A percentile compares a stretch with the other conserved stretches of the same genome.
Conservation (phyloP, 2,113 vertebrate genomes). For the Pleuronectes platessa region DNA sequence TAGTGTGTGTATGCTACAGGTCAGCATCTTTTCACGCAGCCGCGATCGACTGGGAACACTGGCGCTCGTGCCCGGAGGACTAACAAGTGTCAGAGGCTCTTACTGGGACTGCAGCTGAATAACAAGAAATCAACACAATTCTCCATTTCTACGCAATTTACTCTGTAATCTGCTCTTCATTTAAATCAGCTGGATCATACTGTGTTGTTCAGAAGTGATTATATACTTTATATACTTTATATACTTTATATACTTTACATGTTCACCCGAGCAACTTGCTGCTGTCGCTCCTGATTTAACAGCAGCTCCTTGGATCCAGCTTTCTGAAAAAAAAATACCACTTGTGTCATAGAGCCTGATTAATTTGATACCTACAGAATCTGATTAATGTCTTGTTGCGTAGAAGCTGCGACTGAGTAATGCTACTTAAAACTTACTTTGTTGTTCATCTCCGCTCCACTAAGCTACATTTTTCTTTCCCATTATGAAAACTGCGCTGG, state of each 20-base stretch:
- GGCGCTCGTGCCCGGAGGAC: constrained; percentile 33
- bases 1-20: constrained; percentile 32
- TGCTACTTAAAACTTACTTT: constrained; percentile 45
- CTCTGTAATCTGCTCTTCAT: too few relatives aligned
- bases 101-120: constrained; percentile 2
- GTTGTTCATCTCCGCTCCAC: constrained; percentile 45
- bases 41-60: constrained; percentile 43
- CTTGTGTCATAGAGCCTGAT: constrained; percentile 33
- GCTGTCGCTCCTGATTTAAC: constrained; percentile 26
- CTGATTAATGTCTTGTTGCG: constrained; percentile 62
- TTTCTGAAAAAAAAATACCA: constrained; percentile 45
- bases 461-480: constrained; percentile 55
- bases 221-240: not conserved
- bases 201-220: not conserved
- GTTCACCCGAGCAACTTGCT: not conserved
- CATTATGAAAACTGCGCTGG: constrained; percentile 51
- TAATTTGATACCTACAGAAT: constrained; percentile 18
- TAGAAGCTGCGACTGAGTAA: constrained; percentile 51
- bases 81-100: constrained; percentile 11
- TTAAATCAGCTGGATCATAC: not conserved
- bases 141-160: not conserved
- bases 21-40: constrained; percentile 49
- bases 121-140: constrained; percentile 10
- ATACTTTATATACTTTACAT: not conserved
- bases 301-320: constrained; percentile 18